Evolutionary conservation across 2,888 invertebrate genomes (phyloP), one percentile per base, ranked within the genome.

Genomic region (Ennomos fuscantarius): DNA sequence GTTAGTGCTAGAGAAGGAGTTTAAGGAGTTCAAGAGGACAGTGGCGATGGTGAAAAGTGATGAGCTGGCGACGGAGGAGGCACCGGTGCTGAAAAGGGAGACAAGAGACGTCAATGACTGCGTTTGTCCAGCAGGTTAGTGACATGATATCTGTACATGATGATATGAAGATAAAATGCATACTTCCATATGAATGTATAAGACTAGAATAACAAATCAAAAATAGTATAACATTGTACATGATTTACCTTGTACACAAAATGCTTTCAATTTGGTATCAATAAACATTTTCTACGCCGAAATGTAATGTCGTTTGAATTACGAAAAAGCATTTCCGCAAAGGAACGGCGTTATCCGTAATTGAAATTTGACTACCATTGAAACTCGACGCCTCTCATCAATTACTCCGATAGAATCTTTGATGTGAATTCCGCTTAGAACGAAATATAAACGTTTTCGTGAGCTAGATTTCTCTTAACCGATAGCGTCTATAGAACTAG

Each of bases 71-170:
- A 51, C 57, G 40, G 63, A 39, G 45, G 52, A 73, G 36, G 76
- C 76, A 13, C 71, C 80, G 67, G 64, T 81, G 63, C 69, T 86
- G 65, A 76, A 78, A 58, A 75, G 88, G 45, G 78, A 84, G 49
- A 77, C 77, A 49, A 84, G 91, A 55, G 90, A 92, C 71, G 82
- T 80, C 6, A 78, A 74, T 34, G 91, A 92, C 63, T 92, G 91
- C 79, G 75, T 82, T 15, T 92, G 91, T 80, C 91, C 91, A 62
- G 75, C 87, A 92, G 91, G 91, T 89, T 65, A 77, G 87, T 75
- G 9, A 47, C 50, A 46, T 50, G 56, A n/a, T 32, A 37, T n/a
- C 32, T 32, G 3, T 33, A 10, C 1, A n/a, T n/a, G 11, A 2
- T 9, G 11, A 2, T 9, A 6, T 8, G 39, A 39, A 39, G 1